phyloP scores from a whole-genome alignment of 2,888 invertebrate species.

The Drosophila pseudotakahashii region DNA sequence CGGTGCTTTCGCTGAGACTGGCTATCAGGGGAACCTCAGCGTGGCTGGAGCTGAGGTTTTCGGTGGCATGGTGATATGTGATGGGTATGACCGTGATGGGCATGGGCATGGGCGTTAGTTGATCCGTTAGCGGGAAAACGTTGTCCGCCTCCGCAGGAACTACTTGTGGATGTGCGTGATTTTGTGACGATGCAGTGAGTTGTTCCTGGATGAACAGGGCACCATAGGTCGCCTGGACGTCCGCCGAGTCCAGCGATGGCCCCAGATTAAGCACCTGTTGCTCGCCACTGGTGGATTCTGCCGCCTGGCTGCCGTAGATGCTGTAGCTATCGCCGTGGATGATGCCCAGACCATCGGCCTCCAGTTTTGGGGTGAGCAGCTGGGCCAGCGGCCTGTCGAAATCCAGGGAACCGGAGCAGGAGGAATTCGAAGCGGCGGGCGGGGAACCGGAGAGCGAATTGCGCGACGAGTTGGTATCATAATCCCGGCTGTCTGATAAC shows the following conservation, averaged over 20 bases:
- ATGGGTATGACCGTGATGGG: constrained; percentile 52
- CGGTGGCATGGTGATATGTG: constrained; percentile 51
- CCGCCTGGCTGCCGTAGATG: constrained; percentile 40
- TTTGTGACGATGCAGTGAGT: constrained; percentile 34
- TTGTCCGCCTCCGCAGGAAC: constrained; percentile 32
- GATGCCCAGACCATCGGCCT: constrained; percentile 28
- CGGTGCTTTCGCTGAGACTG: constrained; percentile 37
- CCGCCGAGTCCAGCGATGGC: constrained; percentile 63
- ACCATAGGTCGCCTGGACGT: constrained; percentile 50
- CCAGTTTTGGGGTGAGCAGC: constrained; percentile 58
- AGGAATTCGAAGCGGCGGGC: constrained; percentile 55
- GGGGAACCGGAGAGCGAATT: constrained; percentile 69
- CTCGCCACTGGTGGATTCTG: constrained; percentile 54
- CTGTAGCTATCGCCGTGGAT: constrained; percentile 47
- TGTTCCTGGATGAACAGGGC: constrained; percentile 49
- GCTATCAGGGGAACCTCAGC: constrained; percentile 48
- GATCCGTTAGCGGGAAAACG: constrained; percentile 46
- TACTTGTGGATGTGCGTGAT: constrained; percentile 13
- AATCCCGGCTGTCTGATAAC: constrained; percentile 76
- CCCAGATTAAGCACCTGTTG: constrained; percentile 83
- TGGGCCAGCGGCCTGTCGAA: constrained; percentile 55
- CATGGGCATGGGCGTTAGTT: constrained; percentile 44
- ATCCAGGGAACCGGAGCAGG: constrained; percentile 38
- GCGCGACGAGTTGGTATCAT: constrained; percentile 74
- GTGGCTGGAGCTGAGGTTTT: constrained; percentile 27